Base-by-base conservation (phyloP, 2,888 invertebrate genomes). In the Panopea generosa region DNA sequence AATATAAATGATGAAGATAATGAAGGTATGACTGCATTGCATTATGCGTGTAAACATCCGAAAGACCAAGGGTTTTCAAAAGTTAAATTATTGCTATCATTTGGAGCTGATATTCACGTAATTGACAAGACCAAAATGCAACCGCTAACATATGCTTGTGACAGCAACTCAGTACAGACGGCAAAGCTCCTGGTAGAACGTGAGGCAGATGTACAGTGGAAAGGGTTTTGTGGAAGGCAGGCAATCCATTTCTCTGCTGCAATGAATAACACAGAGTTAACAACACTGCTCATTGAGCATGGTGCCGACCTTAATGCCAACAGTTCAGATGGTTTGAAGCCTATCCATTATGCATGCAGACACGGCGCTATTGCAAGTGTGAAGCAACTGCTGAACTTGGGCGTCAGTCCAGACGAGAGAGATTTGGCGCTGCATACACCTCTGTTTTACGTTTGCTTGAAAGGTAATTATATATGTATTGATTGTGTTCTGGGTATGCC, bases 321-420 rank as follows among this genome's bases (percentile, higher is more conserved):
- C 1, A 40, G 26, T 22, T 18, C 16, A 20, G 22, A 33, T 22
- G 43, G 43, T n/a, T 40, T 53, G 53, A 53, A 26, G 18, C 53
- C 63, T 16, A 53, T 63, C 20, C 63, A 63, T 45, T 63, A 47
- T 45, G 63, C 63, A n/a, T 50, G 53, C 16, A 24, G 55, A 14
- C 20, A 38, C 11, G 52, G 52, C n/a, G 53, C 52, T 40, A 27
- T 24, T 9, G 22, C 20, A n/a, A 24, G 11, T 26, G 11, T 63
- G 16, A 2, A 20, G 11, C 43, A 7, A 6, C 52, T 63, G n/a
- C 40, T 63, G 29, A 22, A 63, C 20, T 26, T 63, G 7, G 63
- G 53, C 2, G 53, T 53, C 18, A 20, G 29, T 43, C 40, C 53
- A 40, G 33, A 63, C 27, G 50, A 63, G 20, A 22, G 20, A 26